A percentile compares a stretch with the other conserved stretches of the same genome.
phyloP scores from a whole-genome alignment of 2,797 vertebrate genomes.

The Picus viridis region DNA sequence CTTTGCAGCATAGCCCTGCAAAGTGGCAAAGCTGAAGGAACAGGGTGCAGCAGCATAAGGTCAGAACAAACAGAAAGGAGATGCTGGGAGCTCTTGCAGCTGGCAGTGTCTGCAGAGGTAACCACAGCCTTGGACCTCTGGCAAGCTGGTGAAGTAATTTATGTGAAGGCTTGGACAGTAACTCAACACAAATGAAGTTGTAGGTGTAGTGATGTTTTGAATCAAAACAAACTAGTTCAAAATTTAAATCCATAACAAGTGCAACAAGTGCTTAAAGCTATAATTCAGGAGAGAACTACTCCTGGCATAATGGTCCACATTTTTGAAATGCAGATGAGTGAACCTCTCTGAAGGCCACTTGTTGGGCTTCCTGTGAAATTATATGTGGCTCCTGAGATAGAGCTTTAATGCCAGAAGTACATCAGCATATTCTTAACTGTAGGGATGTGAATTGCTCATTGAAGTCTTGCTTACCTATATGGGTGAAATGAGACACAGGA shows the following conservation, averaged over 20 bases:
- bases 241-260: constrained; percentile 57
- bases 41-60: background rate
- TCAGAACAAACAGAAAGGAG: background rate
- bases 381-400: background rate
- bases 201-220: constrained; percentile 61
- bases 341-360: constrained; percentile 44
- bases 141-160: background rate
- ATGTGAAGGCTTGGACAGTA: constrained; percentile 26
- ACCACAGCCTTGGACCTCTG: constrained; percentile 7
- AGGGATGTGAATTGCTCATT: background rate
- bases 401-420: constrained; percentile 14
- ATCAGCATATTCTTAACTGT: constrained; percentile 51
- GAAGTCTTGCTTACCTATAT: constrained; percentile 38
- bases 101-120: background rate
- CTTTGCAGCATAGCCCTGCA: background rate
- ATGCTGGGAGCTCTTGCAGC: background rate
- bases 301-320: background rate
- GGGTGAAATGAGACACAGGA: constrained; percentile 21
- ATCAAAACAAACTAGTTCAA: constrained; percentile 62
- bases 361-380: constrained; percentile 22
- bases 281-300: background rate
- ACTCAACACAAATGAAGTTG: constrained; percentile 50
- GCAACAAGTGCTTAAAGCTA: constrained; percentile 33
- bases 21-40: background rate
- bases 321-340: constrained; percentile 50